Evolutionary conservation across 1,140 invertebrate species (phyloP).

Genomic region (Plodia interpunctella): DNA sequence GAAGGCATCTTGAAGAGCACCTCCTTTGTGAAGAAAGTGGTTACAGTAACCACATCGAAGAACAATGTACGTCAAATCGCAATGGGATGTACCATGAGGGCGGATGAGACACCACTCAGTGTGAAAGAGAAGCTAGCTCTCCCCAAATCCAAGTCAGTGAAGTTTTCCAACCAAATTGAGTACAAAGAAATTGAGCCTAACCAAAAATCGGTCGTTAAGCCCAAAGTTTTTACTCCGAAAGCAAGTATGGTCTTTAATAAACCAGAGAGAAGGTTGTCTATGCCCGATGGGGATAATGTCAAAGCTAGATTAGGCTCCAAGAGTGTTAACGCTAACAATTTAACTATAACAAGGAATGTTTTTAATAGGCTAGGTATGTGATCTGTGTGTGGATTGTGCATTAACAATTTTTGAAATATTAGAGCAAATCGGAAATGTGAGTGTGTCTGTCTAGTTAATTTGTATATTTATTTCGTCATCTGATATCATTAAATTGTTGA

Average conservation of each 20-base stretch:
- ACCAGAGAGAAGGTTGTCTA: slow-evolving; percentile 59
- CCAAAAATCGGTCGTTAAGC: slow-evolving; percentile 18
- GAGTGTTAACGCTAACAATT: slow-evolving; percentile 39
- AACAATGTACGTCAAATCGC: slow-evolving; percentile 55
- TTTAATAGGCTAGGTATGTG: slow-evolving; percentile 60
- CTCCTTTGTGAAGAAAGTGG: slow-evolving; percentile 43
- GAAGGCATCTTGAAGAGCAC: slow-evolving; percentile 64
- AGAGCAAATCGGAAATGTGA: too few species aligned
- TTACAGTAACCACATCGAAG: slow-evolving; percentile 53
- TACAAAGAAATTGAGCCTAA: slow-evolving; percentile 69
- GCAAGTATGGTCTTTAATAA: slow-evolving; percentile 55
- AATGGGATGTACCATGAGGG: slow-evolving; percentile 62
- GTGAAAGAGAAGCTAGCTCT: slow-evolving; percentile 62
- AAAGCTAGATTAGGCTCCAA: slow-evolving; percentile 55
- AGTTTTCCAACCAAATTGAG: slow-evolving; percentile 68
- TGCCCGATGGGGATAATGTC: slow-evolving; percentile 45
- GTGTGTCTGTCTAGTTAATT: too few species aligned
- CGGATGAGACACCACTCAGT: slow-evolving; percentile 61
- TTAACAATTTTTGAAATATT: too few species aligned
- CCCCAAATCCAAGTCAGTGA: slow-evolving; percentile 61
- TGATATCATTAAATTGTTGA: too few species aligned
- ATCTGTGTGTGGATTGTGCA: slow-evolving; percentile 14
- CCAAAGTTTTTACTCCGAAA: slow-evolving; percentile 24
- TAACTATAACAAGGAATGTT: slow-evolving; percentile 48
- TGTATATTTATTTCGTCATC: too few species aligned